Conservation (phyloP, 1,140 invertebrate species). For the Pseudomyrmex concolor region DNA sequence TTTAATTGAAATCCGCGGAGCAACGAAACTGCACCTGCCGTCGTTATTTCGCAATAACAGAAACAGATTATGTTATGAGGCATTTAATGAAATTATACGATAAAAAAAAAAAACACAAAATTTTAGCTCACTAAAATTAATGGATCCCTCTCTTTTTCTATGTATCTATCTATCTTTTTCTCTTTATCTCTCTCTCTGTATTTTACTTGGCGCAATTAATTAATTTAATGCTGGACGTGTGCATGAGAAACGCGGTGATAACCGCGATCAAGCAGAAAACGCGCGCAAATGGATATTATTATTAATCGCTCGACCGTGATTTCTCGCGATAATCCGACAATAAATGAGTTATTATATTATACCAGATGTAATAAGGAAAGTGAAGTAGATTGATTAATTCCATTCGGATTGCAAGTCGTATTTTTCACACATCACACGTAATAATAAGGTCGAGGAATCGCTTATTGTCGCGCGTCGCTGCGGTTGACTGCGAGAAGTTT, state of each 20-base stretch:
- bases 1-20: slow-evolving; percentile 8
- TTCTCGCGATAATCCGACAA: slow-evolving; percentile 39
- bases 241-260: neutral
- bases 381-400: neutral
- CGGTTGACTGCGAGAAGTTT: neutral
- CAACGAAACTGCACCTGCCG: neutral
- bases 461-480: neutral
- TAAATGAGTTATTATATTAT: slow-evolving; percentile 41
- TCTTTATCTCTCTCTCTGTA: neutral
- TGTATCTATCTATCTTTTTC: no score
- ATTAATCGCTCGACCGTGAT: slow-evolving; percentile 6
- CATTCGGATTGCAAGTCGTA: neutral
- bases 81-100: neutral
- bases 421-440: neutral
- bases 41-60: neutral
- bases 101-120: neutral
- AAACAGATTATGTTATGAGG: no score
- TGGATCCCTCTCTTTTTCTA: neutral
- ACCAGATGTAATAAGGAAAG: neutral
- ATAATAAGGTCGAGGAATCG: neutral
- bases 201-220: slow-evolving; percentile 5
- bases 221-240: slow-evolving; percentile 12
- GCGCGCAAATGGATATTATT: slow-evolving; percentile 10
- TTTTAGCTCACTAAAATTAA: slow-evolving; percentile 14
- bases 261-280: neutral